Base-by-base conservation (phyloP, 1,140 invertebrate species). In the Drosophila insularis region DNA sequence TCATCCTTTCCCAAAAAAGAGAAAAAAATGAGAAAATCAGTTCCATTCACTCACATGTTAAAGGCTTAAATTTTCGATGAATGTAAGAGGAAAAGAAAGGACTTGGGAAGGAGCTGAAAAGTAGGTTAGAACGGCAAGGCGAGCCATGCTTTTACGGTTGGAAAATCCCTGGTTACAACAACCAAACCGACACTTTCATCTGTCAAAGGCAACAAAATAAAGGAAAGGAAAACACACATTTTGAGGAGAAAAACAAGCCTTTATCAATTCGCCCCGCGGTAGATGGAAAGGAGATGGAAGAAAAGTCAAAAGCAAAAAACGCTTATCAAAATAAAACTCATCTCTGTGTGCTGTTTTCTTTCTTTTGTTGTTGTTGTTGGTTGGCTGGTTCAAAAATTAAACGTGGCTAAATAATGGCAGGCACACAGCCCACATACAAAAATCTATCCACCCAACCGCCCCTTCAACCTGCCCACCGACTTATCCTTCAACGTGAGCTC, bases 191-290 rank as follows among this genome's bases (percentile, higher is more conserved):
- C 43, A 21, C 43, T 50, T 50, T 50, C 43, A 50, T 50, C 43
- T 50, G 43, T 50, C 43, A 50, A 50, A 50, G 43, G 43, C 43
- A 19, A n/a, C 3, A 37, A 37, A 37, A 13, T 11, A 8, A 37
- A 37, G 3, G 10, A 8, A 50, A 50, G 43, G 17, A 50, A 50
- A 50, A 50, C 43, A 50, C 43, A 50, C 19, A 21, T 46, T 50
- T 50, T 27, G 27, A 27, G 8, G 7, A 11, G 4, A 50, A 50
- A 50, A 19, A 19, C 17, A 50, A 50, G 43, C 43, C 43, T 50
- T 50, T 50, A 50, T 50, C 43, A 50, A 50, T 50, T 50, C 43
- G 8, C 43, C 43, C 43, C 43, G 43, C 43, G 43, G 43, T 50
- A 21, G 17, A 21, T 1, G n/a, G 32, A 35, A 4, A 7, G 40